Evolutionary conservation across 2,888 invertebrate genomes (phyloP), one percentile per base, ranked within the genome.

Genomic region (Phoenoteleia sp.): DNA sequence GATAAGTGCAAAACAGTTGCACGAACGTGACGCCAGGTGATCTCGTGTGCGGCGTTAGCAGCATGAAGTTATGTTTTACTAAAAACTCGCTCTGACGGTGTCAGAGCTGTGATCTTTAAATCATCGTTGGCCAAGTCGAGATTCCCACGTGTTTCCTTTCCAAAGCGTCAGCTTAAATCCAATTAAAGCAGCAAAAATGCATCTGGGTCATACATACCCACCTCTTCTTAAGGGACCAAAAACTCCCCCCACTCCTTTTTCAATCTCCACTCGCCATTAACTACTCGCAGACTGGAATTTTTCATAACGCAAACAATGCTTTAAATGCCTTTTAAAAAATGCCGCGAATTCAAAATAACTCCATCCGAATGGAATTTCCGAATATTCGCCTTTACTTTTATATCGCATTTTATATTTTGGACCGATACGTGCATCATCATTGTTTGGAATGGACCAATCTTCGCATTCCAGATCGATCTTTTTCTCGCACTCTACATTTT

Each of bases 381-480:
- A n/a, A n/a, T n/a, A n/a, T n/a, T n/a, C n/a, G n/a, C n/a, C n/a
- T n/a, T n/a, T n/a, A n/a, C n/a, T n/a, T n/a, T n/a, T n/a, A n/a
- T n/a, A n/a, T 6, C 7, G 36, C 21, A 62, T 25, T 64, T 25
- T 25, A 36, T 45, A 39, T 27, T 27, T 45, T 33, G 52, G 2
- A 21, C 56, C 19, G 3, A 39, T 42, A 49, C 25, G 33, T 42
- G 42, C 64, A 52, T 39, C 64, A 69, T 75, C 36, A 49, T 81
- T 75, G 23, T 72, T 82, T 84, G 81, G 86, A 87, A 86, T 88
- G 80, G 88, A 85, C 88, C 89, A 87, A 89, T 90, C 88, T 87
- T 87, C 87, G 58, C 79, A 87, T 88, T 85, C 83, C 69, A 39
- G 71, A 77, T 64, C 81, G 27, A 33, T 54, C 81, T 74, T 72